Base-by-base conservation (phyloP, 2,797 vertebrate genomes). In the Perdix hodgsoniae region DNA sequence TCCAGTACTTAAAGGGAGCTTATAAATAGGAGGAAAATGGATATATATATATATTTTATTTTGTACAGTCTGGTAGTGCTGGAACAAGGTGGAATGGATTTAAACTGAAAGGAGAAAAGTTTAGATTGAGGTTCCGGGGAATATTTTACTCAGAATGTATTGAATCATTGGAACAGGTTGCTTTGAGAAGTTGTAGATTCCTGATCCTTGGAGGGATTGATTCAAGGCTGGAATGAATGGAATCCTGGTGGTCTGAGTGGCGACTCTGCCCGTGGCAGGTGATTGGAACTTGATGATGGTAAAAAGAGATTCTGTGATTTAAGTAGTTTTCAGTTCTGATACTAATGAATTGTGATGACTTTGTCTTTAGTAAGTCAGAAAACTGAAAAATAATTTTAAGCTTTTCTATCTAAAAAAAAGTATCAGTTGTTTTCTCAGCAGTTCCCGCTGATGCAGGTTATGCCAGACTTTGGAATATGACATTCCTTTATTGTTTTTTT, bases 371-470 rank as follows among this genome's bases (percentile, higher is more conserved):
- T 79, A 92, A 91, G 50, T 44, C 47, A 86, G 66, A 64, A 60
- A 90, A 75, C 83, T 86, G 45, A 85, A 83, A 81, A 90, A 89
- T 72, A 86, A 90, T 88, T 86, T 80, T 86, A 97, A 91, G 45
- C 60, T 84, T 26, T 94, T 94, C 65, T 70, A 82, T 73, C 21
- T n/a, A 92, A 81, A 67, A 86, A 86, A 72, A 95, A 83, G 71
- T 61, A 45, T 66, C 50, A 44, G 17, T 81, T 91, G 56, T 86
- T 96, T 78, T 70, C 78, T 91, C 70, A 93, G 75, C 31, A 49
- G 33, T 93, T 95, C 49, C 45, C 71, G 87, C 29, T 92, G 80
- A 79, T 90, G 49, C 59, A 94, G 69, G 35, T 63, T 86, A 33
- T 26, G 78, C 24, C 21, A 4, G 59, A 35, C 57, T 90, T 91